Evolutionary conservation across 2,113 vertebrate genomes (phyloP).

Genomic region (Passerina amoena): DNA sequence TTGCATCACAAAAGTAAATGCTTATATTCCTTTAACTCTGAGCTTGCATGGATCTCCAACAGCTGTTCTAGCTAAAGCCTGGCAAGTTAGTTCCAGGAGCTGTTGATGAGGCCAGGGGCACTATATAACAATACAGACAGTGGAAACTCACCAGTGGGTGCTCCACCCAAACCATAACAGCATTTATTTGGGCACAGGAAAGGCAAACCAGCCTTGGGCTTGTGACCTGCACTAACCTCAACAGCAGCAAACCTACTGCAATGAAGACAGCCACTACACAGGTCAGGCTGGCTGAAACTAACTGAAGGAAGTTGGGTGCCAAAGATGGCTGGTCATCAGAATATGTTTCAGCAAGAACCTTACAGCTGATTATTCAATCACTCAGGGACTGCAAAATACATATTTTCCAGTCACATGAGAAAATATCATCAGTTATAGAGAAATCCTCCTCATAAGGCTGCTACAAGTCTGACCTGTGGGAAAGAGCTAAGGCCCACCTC

Average conservation of each 20-base stretch:
- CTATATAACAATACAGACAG: not conserved
- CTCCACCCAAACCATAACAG: not conserved
- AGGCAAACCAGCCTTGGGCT: not conserved
- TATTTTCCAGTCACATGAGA: not conserved
- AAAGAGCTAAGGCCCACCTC: not conserved
- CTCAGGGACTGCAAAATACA: not conserved
- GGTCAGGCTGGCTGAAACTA: not conserved
- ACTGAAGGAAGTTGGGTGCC: not conserved
- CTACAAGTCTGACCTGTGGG: not conserved
- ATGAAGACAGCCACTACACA: not conserved
- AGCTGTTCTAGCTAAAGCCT: not conserved
- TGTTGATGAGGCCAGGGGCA: not conserved
- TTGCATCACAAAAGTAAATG: not conserved
- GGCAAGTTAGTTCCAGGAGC: not conserved
- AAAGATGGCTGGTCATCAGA: not conserved
- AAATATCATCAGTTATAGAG: not conserved
- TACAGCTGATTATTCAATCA: not conserved
- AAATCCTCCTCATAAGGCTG: not conserved
- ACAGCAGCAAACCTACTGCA: not conserved
- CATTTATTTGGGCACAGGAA: not conserved
- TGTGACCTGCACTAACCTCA: not conserved
- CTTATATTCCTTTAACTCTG: not conserved
- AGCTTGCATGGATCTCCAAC: not conserved
- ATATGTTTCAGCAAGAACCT: not conserved
- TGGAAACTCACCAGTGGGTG: constrained; percentile 14